These are phyloP conservation scores for Mactra quadrangularis DNA, from an alignment of 1,140 invertebrate species.

Conservation along the genomic window DNA sequence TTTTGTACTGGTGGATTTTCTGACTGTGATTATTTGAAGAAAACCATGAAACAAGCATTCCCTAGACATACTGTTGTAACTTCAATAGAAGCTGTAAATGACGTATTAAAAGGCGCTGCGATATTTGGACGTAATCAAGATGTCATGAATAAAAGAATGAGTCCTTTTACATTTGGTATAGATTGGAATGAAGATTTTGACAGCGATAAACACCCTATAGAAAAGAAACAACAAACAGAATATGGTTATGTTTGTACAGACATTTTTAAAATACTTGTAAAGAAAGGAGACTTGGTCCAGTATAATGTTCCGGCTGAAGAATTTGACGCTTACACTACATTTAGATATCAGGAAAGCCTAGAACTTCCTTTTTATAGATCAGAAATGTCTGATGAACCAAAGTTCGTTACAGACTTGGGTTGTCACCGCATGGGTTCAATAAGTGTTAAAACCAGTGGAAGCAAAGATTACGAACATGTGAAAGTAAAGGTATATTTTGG, in stretches of 20 bases:
- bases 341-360: conserved; percentile 16
- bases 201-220: background rate
- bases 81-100: conserved; percentile 25
- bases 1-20: conserved; percentile 56
- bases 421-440: conserved; percentile 42
- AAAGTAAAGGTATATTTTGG: conserved; percentile 42
- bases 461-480: background rate
- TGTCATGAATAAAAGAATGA: conserved; percentile 21
- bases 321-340: conserved; percentile 41
- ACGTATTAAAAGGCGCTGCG: conserved; percentile 48
- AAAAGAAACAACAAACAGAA: conserved; percentile 32
- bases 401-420: conserved; percentile 27
- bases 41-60: conserved; percentile 3
- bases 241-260: conserved; percentile 34
- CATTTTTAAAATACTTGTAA: conserved; percentile 33
- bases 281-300: conserved; percentile 12
- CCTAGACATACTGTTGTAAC: conserved; percentile 16
- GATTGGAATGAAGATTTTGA: conserved; percentile 59
- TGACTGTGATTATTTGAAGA: conserved; percentile 30
- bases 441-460: background rate
- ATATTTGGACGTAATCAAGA: conserved; percentile 42
- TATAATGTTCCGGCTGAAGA: conserved; percentile 5
- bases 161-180: conserved; percentile 37
- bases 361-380: conserved; percentile 57
- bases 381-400: background rate